These are phyloP conservation scores for Aelia acuminata DNA, from an alignment of 2,888 invertebrate genomes.

Conservation along the genomic window DNA sequence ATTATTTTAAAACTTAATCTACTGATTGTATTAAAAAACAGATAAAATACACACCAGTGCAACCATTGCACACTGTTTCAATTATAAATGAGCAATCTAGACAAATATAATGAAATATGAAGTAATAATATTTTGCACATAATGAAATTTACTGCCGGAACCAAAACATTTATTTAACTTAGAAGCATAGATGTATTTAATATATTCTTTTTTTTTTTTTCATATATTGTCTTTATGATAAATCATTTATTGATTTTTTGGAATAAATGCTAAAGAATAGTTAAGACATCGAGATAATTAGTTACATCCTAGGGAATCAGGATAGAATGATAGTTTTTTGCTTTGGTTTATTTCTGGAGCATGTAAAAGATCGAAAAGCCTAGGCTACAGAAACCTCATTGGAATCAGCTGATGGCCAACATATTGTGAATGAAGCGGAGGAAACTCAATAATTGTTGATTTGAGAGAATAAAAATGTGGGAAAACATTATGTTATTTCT, in stretches of 20 bases:
- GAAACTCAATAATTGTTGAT: too few species aligned
- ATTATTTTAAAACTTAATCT: constrained; percentile 69
- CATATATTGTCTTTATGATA: too few species aligned
- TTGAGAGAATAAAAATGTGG: neutral
- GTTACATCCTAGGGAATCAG: neutral
- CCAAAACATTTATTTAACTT: neutral
- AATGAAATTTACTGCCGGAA: neutral
- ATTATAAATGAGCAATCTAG: constrained; percentile 5
- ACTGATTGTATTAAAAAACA: neutral
- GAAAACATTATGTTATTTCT: neutral
- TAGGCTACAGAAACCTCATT: neutral
- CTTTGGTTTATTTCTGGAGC: neutral
- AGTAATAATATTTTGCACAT: neutral
- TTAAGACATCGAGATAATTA: too few species aligned
- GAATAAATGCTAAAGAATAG: neutral
- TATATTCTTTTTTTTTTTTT: neutral
- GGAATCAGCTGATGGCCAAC: neutral
- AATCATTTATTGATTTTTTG: neutral
- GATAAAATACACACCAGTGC: neutral
- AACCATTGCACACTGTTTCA: neutral
- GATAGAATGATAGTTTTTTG: neutral
- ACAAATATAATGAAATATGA: neutral
- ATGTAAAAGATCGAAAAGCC: neutral
- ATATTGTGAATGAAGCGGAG: neutral
- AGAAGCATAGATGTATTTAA: neutral